Conservation (phyloP, 1,140 invertebrate species). For the Maniola jurtina region DNA sequence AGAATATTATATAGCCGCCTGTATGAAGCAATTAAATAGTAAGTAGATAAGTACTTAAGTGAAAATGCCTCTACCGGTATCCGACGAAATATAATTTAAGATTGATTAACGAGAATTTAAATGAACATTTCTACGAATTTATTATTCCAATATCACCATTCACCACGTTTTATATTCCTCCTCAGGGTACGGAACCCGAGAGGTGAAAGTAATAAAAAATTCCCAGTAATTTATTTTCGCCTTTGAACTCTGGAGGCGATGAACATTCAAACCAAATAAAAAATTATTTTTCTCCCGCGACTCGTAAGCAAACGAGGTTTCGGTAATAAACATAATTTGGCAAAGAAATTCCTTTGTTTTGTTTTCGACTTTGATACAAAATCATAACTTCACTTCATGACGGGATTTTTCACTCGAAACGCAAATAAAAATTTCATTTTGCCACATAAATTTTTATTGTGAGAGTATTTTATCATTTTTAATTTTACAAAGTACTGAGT, state of each 20-base stretch:
- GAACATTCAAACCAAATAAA: conserved; percentile 26
- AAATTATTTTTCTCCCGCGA: conserved; percentile 12
- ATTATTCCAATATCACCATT: not conserved
- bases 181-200: not conserved
- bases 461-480: not conserved
- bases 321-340: conserved; percentile 21
- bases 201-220: conserved; percentile 21
- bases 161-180: not conserved
- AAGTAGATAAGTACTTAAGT: too few species aligned
- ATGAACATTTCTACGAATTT: not conserved
- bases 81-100: not conserved
- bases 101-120: not conserved
- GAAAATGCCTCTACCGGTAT: not conserved
- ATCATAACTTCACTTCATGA: conserved; percentile 6
- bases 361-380: conserved; percentile 12
- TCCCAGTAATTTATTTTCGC: conserved; percentile 18
- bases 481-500: not conserved
- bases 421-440: conserved; percentile 3
- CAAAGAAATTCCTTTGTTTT: conserved; percentile 19
- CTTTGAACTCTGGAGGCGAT: conserved; percentile 26
- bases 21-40: too few species aligned
- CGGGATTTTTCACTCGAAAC: conserved; percentile 3
- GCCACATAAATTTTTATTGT: not conserved
- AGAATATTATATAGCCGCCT: too few species aligned
- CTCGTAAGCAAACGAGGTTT: conserved; percentile 25